Base-by-base conservation (phyloP, 2,113 vertebrate genomes). In the Festucalex cinctus region DNA sequence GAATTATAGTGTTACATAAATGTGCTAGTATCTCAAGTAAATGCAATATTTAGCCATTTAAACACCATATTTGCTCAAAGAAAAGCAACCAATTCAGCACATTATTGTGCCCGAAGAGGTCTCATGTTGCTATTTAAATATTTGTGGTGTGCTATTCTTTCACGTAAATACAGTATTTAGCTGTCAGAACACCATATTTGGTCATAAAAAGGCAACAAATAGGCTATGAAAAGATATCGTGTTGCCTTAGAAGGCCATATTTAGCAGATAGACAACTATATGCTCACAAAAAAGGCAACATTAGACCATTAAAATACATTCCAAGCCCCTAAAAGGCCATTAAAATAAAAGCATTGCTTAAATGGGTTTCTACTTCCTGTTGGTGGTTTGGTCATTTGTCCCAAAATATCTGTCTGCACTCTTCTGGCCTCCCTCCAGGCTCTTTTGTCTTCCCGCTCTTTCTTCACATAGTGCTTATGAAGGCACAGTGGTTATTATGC, bases 391-490 rank as follows among this genome's bases (percentile, higher is more conserved):
- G 53, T 14, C 6, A 57, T 28, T 57, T 32, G 14, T 57, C 26
- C 54, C 24, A 57, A 57, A 57, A 57, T 57, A 14, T 57, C 14
- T 32, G 5, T 57, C 54, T 32, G 26, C 26, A 56, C 13, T 56
- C 53, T 26, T 56, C 6, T 57, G 54, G 22, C 16, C 54, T 57
- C 54, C 54, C 54, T 32, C 26, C 17, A 6, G 26, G 26, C 67
- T 65, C 66, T 70, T 46, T 26, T 81, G 74, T 80, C 84, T 83
- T 85, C 85, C 80, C 80, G 83, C 83, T 56, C 53, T n/a, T 84
- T 82, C 83, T 81, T 89, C 84, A 77, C 71, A 76, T 75, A 68
- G 75, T 84, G 79, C 80, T 85, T 84, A 80, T 85, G 74, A 81
- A 83, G 73, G 70, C 71, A 56, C 69, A 73, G 73, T 84, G 83